Evolutionary conservation across 2,113 vertebrate genomes (phyloP), one percentile per base, ranked within the genome.

Genomic region (Helogale parvula): DNA sequence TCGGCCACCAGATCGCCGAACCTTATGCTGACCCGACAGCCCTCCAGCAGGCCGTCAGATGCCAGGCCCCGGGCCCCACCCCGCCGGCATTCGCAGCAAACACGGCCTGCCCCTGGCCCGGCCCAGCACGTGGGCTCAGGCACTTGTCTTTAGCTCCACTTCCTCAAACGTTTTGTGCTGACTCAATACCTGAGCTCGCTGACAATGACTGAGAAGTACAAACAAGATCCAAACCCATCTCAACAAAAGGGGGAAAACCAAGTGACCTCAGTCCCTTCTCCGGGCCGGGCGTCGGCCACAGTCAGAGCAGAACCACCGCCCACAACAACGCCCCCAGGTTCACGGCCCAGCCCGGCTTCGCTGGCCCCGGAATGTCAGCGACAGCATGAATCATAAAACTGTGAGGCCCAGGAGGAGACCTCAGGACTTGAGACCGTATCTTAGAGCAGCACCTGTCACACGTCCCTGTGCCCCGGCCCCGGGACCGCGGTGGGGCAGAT

Each of bases 251-350:
- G 35, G 63, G 45, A 11, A 11, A 7, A 3, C 21, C 9, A 0
- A 17, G 68, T 0, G 13, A 9, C 33, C 0, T 0, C 0, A 13
- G 57, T 35, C 5, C 1, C 45, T 1, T 31, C 41, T 12, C 35
- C 9, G 27, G 35, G 45, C 15, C 1, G 71, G 76, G 74, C 6
- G 0, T 6, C 0, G 4, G 27, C 52, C 13, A 2, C 3, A 0
- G 21, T 38, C 3, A 7, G 15, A 4, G 6, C 8, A 45, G n/a
- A 31, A 12, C 29, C 25, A 1, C 35, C 12, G 4, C 76, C 38
- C 0, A 4, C 10, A 9, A 4, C 4, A 4, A 21, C 0, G 33
- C 21, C 0, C 17, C 10, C 45, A 9, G 0, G 16, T 5, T 0
- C 29, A 17, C 52, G 1, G 0, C n/a, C 57, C 74, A 15, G 63